Conservation (phyloP, 2,113 vertebrate genomes). For the Nothobranchius furzeri region DNA sequence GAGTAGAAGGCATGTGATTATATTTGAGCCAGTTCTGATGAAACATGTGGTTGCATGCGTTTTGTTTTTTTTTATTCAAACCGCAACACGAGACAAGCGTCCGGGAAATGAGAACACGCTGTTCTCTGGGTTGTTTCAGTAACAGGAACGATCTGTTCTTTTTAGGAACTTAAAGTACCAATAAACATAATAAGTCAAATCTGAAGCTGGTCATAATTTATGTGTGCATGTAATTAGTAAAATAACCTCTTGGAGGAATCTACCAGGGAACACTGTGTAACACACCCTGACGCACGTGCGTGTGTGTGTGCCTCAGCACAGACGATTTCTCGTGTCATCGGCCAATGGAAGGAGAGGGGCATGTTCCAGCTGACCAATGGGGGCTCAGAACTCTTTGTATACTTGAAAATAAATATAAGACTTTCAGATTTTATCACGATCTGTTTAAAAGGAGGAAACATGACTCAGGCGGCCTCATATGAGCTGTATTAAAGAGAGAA, state of each 20-base stretch:
- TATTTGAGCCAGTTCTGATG: not conserved
- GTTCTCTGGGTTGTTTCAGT: not conserved
- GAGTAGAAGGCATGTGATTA: not conserved
- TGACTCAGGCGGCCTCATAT: conserved; percentile 1
- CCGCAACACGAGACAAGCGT: not conserved
- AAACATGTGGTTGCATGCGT: not conserved
- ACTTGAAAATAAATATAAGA: not conserved
- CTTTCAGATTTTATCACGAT: conserved; percentile 18
- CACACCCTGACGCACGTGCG: not conserved
- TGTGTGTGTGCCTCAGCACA: not conserved
- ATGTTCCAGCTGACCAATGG: conserved; percentile 60
- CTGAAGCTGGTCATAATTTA: not conserved
- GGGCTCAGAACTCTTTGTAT: not conserved
- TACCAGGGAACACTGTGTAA: conserved; percentile 20
- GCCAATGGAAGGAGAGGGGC: conserved; percentile 72
- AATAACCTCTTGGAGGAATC: not conserved
- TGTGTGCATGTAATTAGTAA: not conserved
- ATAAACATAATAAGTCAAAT: not conserved
- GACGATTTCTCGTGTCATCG: conserved; percentile 5
- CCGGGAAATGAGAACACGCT: not conserved
- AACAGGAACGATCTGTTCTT: not conserved
- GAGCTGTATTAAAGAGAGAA: conserved; percentile 9
- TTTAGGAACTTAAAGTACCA: no score
- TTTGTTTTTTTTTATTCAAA: not conserved
- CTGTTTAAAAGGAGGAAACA: not conserved